A percentile compares a stretch with the other conserved stretches of the same genome.
phyloP scores from a whole-genome alignment of 1,140 invertebrate species.

The Ectropis grisescens region DNA sequence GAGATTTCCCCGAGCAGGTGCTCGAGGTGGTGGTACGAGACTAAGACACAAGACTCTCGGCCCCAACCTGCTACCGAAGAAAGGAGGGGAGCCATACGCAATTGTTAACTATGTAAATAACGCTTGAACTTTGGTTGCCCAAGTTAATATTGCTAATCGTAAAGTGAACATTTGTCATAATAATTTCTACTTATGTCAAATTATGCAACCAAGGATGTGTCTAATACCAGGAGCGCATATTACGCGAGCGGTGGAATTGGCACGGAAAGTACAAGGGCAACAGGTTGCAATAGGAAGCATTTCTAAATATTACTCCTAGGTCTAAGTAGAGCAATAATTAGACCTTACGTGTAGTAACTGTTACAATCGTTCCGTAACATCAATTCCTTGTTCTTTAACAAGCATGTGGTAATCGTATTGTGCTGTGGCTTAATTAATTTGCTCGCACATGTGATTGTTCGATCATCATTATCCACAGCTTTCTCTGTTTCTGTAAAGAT shows the following conservation, averaged over 20 bases:
- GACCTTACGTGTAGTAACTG: conserved; percentile 36
- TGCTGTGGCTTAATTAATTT: conserved; percentile 1
- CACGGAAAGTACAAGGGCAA: too few species aligned
- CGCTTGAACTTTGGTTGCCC: conserved; percentile 41
- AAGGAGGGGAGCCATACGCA: conserved; percentile 45
- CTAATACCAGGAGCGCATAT: too few species aligned
- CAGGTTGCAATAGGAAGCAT: too few species aligned
- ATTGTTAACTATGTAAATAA: conserved; percentile 56
- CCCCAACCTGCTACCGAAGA: conserved; percentile 23
- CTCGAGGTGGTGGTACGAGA: conserved; percentile 34
- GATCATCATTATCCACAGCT: too few species aligned
- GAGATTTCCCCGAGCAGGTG: conserved; percentile 31
- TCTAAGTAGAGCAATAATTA: too few species aligned
- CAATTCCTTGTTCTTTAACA: conserved; percentile 20
- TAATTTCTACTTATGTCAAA: too few species aligned
- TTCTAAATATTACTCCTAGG: too few species aligned
- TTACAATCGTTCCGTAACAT: conserved; percentile 55
- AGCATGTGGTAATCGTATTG: conserved; percentile 6
- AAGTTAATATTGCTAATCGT: conserved; percentile 26
- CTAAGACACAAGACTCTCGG: conserved; percentile 29
- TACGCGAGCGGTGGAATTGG: too few species aligned
- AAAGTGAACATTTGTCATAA: conserved; percentile 3
- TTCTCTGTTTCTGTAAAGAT: too few species aligned
- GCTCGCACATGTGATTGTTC: too few species aligned
- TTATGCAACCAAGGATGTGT: too few species aligned